Base-by-base conservation (phyloP, 2,113 vertebrate genomes). In the Stomatorhinus ivindoensis region DNA sequence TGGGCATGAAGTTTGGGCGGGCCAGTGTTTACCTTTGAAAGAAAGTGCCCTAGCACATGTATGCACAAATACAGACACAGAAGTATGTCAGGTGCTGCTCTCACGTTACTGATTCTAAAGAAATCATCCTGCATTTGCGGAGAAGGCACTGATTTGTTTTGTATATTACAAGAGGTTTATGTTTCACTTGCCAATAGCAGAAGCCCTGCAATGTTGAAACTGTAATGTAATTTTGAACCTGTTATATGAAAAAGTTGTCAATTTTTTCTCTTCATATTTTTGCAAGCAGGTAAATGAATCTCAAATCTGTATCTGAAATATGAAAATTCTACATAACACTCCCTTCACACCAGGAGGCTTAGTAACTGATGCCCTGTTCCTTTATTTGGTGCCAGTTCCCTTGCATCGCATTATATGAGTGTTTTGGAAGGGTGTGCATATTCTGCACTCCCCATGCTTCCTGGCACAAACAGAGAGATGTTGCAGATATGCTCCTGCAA, bases 11-110 rank as follows among this genome's bases (percentile, higher is more conserved):
- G 17, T 46, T 4, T 21, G 44, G 85, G 50, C 61, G 55, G 55
- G 76, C n/a, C 89, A 15, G 42, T 31, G 58, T 87, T 87, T 87
- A 87, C 50, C 85, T 87, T 85, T 58, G n/a, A 19, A 15, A 19
- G 4, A 46, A 88, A 42, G 6, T 31, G 39, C 21, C 44, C n/a
- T 3, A 6, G 13, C 19, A 24, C 46, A 88, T 73, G 27, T 35
- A 76, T 47, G 31, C 46, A 10, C 87, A 44, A 35, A 65, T n/a
- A 76, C 46, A 76, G 55, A 86, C 39, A 80, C 19, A 61, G 87
- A 61, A 24, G 27, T 35, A 53, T 17, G 48, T 87, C 35, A 35
- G 31, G 48, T 55, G 50, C 42, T 39, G 48, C 50, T 87, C 27
- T 87, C 31, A 35, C 27, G 15, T 80, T 80, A 80, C 31, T 17